Evolutionary conservation across 2,797 vertebrate species (phyloP), one percentile per base, ranked within the genome.

Genomic region (Onychomys arenicola): DNA sequence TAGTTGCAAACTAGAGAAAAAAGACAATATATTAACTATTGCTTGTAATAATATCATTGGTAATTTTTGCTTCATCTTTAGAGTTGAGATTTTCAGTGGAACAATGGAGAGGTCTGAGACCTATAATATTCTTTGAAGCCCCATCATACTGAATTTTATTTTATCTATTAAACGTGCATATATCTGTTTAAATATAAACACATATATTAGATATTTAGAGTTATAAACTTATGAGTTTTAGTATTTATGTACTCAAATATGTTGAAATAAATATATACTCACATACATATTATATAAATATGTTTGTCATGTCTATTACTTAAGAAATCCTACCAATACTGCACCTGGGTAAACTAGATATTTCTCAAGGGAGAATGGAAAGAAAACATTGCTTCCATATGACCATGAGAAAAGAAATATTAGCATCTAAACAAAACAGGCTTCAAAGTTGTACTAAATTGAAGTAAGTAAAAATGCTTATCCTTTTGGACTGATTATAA

Each of bases 391-490:
- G 89, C 17, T 4, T 83, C 2, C 21, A 23, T 29, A 34, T 14
- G 2, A 71, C 17, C 29, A 76, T 37, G 32, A 78, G 2, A 46
- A 90, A 93, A 92, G 0, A 2, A 90, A 87, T n/a, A 59, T 59
- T 4, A 73, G 55, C 4, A 83, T 11, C 6, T 7, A 88, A 83
- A 43, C 0, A 52, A 92, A 88, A 75, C 21, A 87, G n/a, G 5
- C 4, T 55, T 19, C 63, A 81, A 63, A 52, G 0, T 52, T 81
- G 0, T 27, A 59, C 6, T 76, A 97, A 46, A 83, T 3, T 73
- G 34, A 95, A 76, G 6, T 14, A 93, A 93, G 46, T 76, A 69
- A 69, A 81, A 77, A 65, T 80, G 34, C 29, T 89, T 73, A 86
- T 52, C 63, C 37, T 7, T 55, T 23, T 75, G 14, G 16, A n/a